Conservation (phyloP, 2,888 invertebrate species). For the Cyaniris semiargus region DNA sequence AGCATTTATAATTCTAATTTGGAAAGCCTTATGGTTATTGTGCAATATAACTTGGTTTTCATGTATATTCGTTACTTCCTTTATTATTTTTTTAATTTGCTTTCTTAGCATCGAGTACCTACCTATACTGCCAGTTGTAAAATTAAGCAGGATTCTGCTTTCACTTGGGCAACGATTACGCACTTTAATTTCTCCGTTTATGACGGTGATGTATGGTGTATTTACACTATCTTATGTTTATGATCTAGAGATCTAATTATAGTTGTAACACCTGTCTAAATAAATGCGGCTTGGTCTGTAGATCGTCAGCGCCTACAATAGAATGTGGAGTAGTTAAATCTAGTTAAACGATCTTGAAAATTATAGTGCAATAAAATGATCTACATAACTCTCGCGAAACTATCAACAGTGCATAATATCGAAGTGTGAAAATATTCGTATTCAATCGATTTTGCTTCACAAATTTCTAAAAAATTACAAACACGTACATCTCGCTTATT, state of each 20-base stretch:
- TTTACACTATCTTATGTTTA: slow-evolving; percentile 50
- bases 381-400: neutral
- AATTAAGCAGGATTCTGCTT: slow-evolving; percentile 54
- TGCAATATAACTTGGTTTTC: neutral
- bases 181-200: slow-evolving; percentile 59
- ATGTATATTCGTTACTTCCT: neutral
- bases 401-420: neutral
- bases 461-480: too few relatives aligned
- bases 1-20: neutral
- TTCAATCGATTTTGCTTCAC: neutral
- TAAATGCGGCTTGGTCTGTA: slow-evolving; percentile 40
- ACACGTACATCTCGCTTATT: neutral
- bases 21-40: neutral
- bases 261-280: slow-evolving; percentile 43
- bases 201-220: slow-evolving; percentile 49
- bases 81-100: slow-evolving; percentile 51
- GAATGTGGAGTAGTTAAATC: slow-evolving; percentile 31
- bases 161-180: slow-evolving; percentile 54
- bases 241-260: slow-evolving; percentile 58
- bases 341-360: slow-evolving; percentile 10
- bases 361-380: slow-evolving; percentile 3
- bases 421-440: slow-evolving; percentile 13
- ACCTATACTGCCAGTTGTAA: slow-evolving; percentile 48
- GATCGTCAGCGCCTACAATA: slow-evolving; percentile 34
- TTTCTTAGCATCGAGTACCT: slow-evolving; percentile 44